Percentiles rank a stretch among this genome's conserved stretches.
phyloP scores from a whole-genome alignment of 1,140 invertebrate species.

The Polyergus mexicanus region DNA sequence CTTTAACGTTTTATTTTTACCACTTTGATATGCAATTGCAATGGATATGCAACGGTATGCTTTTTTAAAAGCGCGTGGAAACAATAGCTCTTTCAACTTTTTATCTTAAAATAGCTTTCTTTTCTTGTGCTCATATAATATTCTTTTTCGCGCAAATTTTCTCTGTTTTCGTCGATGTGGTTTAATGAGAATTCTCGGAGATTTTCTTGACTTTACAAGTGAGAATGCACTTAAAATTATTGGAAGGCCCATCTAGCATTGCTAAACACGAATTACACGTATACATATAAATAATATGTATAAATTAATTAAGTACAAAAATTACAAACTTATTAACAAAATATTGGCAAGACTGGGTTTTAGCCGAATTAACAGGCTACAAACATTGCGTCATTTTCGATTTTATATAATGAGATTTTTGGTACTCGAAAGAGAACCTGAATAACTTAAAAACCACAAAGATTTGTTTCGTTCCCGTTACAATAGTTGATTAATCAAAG shows the following conservation, averaged over 20 bases:
- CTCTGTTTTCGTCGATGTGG: neutral
- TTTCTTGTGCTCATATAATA: slow-evolving; percentile 44
- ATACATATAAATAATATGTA: slow-evolving; percentile 84
- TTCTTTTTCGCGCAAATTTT: slow-evolving; percentile 28
- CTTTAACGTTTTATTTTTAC: slow-evolving; percentile 41
- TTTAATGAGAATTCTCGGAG: slow-evolving; percentile 14
- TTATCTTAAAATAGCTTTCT: slow-evolving; percentile 39
- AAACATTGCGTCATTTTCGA: slow-evolving; percentile 11
- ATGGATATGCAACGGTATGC: slow-evolving; percentile 44
- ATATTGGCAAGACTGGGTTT: slow-evolving; percentile 85
- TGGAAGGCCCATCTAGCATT: slow-evolving; percentile 84
- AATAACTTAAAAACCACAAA: slow-evolving; percentile 37
- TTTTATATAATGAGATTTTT: slow-evolving; percentile 7
- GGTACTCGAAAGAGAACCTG: slow-evolving; percentile 1
- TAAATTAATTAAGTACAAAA: slow-evolving; percentile 87
- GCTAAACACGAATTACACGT: slow-evolving; percentile 77
- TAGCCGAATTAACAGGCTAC: slow-evolving; percentile 60
- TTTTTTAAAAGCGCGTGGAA: slow-evolving; percentile 40
- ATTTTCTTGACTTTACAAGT: slow-evolving; percentile 71
- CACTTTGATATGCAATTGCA: slow-evolving; percentile 47
- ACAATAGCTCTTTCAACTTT: slow-evolving; percentile 43
- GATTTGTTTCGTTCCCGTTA: slow-evolving; percentile 16
- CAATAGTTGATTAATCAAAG: slow-evolving; percentile 8
- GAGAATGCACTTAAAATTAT: slow-evolving; percentile 76
- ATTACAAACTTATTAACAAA: slow-evolving; percentile 87